Evolutionary conservation across 2,888 invertebrate genomes (phyloP).

Genomic region (Acrobasis consociella): DNA sequence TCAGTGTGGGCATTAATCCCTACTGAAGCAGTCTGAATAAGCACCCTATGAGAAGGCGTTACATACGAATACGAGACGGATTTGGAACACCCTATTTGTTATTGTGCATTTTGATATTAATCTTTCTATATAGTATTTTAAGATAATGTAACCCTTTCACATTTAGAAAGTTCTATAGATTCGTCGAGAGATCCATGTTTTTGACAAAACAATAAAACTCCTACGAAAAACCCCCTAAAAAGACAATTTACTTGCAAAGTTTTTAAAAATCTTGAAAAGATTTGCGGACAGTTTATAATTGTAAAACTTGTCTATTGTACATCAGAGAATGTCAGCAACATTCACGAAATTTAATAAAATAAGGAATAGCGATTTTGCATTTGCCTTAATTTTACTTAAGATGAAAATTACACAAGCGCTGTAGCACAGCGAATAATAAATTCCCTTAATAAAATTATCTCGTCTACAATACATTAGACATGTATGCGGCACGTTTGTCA

Average conservation of each 20-base stretch:
- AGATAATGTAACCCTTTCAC: too few relatives aligned
- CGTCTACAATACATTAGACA: constrained; percentile 11
- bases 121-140: too few relatives aligned
- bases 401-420: neutral
- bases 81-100: constrained; percentile 16
- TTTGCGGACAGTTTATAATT: too few relatives aligned
- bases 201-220: too few relatives aligned
- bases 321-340: neutral
- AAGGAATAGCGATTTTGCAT: neutral
- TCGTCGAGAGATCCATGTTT: too few relatives aligned
- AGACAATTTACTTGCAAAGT: too few relatives aligned
- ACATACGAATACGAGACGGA: neutral
- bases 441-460: constrained; percentile 4
- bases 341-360: neutral
- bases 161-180: too few relatives aligned
- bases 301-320: too few relatives aligned
- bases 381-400: neutral
- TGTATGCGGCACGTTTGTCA: constrained; percentile 17
- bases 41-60: neutral
- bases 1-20: constrained; percentile 35
- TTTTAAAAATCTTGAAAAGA: too few relatives aligned
- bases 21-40: too few relatives aligned
- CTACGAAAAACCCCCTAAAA: too few relatives aligned
- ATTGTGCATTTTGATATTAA: constrained; percentile 3
- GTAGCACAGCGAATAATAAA: neutral